Conservation (phyloP, 2,113 vertebrate genomes). For the Lepus europaeus region DNA sequence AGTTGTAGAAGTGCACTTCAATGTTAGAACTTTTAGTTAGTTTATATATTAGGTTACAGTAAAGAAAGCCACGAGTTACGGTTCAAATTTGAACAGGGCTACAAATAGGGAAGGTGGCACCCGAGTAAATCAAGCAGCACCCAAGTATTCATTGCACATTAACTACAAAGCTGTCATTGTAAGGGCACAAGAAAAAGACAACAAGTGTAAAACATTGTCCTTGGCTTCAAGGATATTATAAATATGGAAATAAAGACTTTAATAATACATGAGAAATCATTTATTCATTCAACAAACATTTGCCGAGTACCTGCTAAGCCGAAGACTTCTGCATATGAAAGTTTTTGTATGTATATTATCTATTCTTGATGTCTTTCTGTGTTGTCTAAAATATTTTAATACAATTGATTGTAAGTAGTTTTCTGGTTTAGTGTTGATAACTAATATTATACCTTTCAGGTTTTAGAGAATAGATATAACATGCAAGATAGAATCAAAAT, state of each 20-base stretch:
- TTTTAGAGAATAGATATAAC: background rate
- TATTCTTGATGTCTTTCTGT: constrained; percentile 23
- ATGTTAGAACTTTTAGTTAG: background rate
- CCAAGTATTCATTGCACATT: background rate
- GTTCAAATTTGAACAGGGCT: constrained; percentile 3
- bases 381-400: background rate
- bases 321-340: background rate
- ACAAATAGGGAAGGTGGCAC: background rate
- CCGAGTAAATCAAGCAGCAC: background rate
- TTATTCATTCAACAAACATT: constrained; percentile 79
- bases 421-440: constrained; percentile 1
- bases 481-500: background rate
- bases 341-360: constrained; percentile 26
- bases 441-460: constrained; percentile 37
- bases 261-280: constrained; percentile 78
- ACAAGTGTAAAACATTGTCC: constrained; percentile 26
- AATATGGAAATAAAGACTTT: constrained; percentile 53
- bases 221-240: constrained; percentile 66
- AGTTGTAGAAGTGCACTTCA: background rate
- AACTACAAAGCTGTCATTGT: background rate
- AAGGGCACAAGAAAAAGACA: constrained; percentile 15
- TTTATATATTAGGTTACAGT: background rate
- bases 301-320: constrained; percentile 13
- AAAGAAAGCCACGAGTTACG: background rate
- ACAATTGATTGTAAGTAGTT: background rate